Conservation (phyloP, 1,140 invertebrate genomes). For the Drosophila kohkoa region DNA sequence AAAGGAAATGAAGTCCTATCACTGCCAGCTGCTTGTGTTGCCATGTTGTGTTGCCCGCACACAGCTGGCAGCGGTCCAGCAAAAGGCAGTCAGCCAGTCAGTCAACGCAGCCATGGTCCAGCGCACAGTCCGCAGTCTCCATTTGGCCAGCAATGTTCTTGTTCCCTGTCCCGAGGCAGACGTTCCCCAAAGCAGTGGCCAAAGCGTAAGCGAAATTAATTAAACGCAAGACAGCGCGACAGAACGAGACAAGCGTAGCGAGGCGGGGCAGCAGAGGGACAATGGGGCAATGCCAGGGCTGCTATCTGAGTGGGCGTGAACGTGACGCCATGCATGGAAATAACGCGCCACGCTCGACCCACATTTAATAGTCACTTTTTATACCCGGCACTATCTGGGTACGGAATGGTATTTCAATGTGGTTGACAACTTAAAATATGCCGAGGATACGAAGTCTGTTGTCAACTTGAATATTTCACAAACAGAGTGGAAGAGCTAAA, state of each 20-base stretch:
- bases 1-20: constrained; percentile 6
- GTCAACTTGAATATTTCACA: no score
- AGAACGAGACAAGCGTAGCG: neutral
- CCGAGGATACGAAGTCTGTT: no score
- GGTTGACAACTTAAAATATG: no score
- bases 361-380: constrained; percentile 5
- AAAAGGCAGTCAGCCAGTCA: neutral
- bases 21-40: neutral
- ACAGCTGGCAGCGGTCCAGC: constrained; percentile 8
- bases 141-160: no score
- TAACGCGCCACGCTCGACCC: constrained; percentile 6
- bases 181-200: constrained; percentile 30
- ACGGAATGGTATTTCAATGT: no score
- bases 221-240: constrained; percentile 55
- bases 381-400: no score
- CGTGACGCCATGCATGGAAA: constrained; percentile 7
- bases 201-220: constrained; percentile 68
- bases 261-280: neutral
- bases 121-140: neutral
- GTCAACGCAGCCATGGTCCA: constrained; percentile 2
- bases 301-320: constrained; percentile 5
- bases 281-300: neutral
- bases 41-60: no score
- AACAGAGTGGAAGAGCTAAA: no score
- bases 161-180: neutral